Base-by-base conservation (phyloP, 2,113 vertebrate species). In the Gallinago media region DNA sequence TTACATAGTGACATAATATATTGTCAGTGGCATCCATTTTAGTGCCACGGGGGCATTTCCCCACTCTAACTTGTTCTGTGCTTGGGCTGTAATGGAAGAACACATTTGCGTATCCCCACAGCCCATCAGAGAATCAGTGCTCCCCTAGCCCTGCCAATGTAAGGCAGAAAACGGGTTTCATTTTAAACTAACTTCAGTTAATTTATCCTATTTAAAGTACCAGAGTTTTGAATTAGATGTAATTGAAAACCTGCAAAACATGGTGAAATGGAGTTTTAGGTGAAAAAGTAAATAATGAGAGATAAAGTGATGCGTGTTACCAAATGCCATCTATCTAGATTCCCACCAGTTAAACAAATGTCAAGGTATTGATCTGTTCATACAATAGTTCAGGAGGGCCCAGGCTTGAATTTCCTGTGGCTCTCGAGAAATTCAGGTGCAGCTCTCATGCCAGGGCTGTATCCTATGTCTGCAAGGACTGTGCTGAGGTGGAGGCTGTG, bases 311-410 rank as follows among this genome's bases (percentile, higher is more conserved):
- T 59, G 80, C 61, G 66, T 75, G 80, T 67, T 87, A 74, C 94
- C 38, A 74, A 89, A 91, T 80, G 54, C 79, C 91, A 87, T 71
- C 68, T 81, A 55, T 36, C 89, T 34, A n/a, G 86, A 81, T 91
- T 92, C 47, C 56, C 89, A 84, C 68, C 73, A 92, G 86, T 81
- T 91, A 96, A 96, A 92, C 86, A 96, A 95, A 96, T 96, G 89
- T 96, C 94, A 95, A 50, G 70, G 40, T 96, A 97, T 96, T 32
- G 93, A 97, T 96, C 65, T 81, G 94, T 12, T 84, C 94, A 22
- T 54, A 4, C 38, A 72, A 47, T 9, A 55, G 83, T 81, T 92
- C 65, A 52, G 73, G 47, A 83, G 40, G 40, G 20, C 32, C 73
- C 31, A 1, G 4, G 32, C 72, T 59, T 13, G 68, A 80, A 36